Conservation (phyloP, 2,888 invertebrate genomes). For the Caenorhabditis wallacei region DNA sequence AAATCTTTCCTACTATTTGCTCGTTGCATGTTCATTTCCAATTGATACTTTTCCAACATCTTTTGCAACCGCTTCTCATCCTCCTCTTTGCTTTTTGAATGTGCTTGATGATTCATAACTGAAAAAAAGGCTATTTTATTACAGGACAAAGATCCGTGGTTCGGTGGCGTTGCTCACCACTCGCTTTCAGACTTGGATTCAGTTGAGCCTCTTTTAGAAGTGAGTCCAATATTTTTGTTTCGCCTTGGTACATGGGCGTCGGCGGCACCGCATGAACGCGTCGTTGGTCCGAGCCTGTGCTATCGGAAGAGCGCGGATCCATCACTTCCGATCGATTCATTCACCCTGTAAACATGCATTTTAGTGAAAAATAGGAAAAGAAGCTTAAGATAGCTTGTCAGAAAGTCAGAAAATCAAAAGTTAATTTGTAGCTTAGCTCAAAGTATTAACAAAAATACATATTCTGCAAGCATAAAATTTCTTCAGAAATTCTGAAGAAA, state of each 20-base stretch:
- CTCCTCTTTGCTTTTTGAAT: slow-evolving; percentile 62
- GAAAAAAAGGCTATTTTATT: not conserved
- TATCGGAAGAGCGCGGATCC: slow-evolving; percentile 56
- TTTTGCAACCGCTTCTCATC: slow-evolving; percentile 76
- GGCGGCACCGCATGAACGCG: slow-evolving; percentile 70
- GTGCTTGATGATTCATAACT: slow-evolving; percentile 52
- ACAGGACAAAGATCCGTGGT: slow-evolving; percentile 47
- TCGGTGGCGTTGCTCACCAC: slow-evolving; percentile 50
- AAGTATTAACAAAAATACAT: too few species aligned
- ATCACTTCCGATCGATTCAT: slow-evolving; percentile 57
- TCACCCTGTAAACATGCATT: slow-evolving; percentile 28
- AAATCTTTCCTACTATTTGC: slow-evolving; percentile 53
- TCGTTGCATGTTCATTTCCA: slow-evolving; percentile 69
- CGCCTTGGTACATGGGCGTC: slow-evolving; percentile 65
- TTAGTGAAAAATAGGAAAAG: not conserved
- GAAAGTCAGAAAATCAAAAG: too few species aligned
- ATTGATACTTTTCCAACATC: slow-evolving; percentile 82
- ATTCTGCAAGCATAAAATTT: too few species aligned
- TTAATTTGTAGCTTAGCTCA: too few species aligned
- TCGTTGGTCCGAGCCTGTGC: slow-evolving; percentile 62
- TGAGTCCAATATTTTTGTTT: slow-evolving; percentile 66
- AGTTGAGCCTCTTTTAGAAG: slow-evolving; percentile 66
- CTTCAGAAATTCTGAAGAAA: not conserved
- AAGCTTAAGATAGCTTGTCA: too few species aligned
- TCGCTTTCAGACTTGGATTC: slow-evolving; percentile 62